A percentile compares a stretch with the other conserved stretches of the same genome.
Conservation (phyloP, 2,888 invertebrate genomes). For the Pristionchus maxplancki region DNA sequence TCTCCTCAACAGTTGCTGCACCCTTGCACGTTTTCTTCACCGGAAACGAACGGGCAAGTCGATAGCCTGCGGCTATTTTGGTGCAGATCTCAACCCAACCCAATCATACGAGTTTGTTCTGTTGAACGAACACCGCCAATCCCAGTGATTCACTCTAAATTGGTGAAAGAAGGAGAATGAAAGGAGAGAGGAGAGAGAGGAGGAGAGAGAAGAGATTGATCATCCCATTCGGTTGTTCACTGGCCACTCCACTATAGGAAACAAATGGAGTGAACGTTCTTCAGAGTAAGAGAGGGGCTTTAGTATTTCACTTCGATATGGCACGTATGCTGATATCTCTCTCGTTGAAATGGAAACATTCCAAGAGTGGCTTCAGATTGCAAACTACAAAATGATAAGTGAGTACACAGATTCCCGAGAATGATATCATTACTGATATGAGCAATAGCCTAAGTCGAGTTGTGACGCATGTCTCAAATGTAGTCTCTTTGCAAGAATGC, state of each 20-base stretch:
- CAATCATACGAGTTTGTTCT: background rate
- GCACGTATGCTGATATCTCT: background rate
- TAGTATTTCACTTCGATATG: background rate
- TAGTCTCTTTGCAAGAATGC: background rate
- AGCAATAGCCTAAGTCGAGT: background rate
- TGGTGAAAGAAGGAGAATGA: background rate
- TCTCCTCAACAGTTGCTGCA: slow-evolving; percentile 13
- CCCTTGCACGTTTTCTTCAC: background rate
- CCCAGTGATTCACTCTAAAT: background rate
- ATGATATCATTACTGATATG: background rate
- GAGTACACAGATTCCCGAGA: background rate
- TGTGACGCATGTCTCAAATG: background rate
- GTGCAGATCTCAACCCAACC: background rate
- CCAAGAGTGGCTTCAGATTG: background rate
- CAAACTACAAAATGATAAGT: background rate
- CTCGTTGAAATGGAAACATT: background rate
- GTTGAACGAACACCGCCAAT: background rate
- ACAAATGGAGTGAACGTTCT: background rate
- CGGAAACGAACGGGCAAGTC: background rate
- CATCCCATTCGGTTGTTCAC: background rate
- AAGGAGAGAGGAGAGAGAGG: background rate
- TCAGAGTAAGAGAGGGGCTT: background rate
- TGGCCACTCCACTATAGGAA: background rate
- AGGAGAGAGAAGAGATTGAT: background rate
- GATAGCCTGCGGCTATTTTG: background rate